Percentiles rank a stretch among this genome's conserved stretches.
Conservation (phyloP, 2,797 vertebrate genomes). For the Sciurus vulgaris region DNA sequence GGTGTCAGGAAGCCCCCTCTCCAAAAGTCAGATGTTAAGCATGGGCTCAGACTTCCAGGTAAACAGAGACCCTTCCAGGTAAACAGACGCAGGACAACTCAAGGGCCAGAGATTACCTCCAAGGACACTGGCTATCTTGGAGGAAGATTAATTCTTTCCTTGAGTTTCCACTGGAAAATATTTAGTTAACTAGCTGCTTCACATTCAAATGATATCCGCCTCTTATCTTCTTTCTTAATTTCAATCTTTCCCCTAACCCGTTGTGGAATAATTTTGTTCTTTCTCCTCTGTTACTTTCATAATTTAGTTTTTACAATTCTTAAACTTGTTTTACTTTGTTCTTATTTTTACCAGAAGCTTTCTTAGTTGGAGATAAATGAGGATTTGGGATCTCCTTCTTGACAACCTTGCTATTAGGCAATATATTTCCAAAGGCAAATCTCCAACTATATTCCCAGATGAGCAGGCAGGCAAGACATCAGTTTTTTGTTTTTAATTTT, state of each 20-base stretch:
- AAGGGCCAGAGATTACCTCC: not conserved
- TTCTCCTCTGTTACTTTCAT: not conserved
- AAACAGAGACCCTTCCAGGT: not conserved
- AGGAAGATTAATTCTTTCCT: not conserved
- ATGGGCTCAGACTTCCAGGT: not conserved
- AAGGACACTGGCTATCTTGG: not conserved
- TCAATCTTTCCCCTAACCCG: not conserved
- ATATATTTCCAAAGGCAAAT: conserved; percentile 8
- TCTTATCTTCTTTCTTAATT: not conserved
- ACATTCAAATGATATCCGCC: not conserved
- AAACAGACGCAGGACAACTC: not conserved
- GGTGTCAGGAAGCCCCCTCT: not conserved
- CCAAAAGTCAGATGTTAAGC: not conserved
- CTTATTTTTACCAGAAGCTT: not conserved
- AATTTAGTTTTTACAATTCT: no score
- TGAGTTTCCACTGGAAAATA: not conserved
- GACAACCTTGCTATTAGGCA: not conserved
- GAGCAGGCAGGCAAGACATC: not conserved
- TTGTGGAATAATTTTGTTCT: conserved; percentile 27
- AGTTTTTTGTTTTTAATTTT: not conserved
- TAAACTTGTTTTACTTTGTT: not conserved
- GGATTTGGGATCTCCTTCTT: conserved; percentile 7
- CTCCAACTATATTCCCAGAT: not conserved
- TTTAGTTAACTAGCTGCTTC: not conserved
- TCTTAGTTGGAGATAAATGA: conserved; percentile 43